Evolutionary conservation across 2,888 invertebrate genomes (phyloP).

Genomic region (Synanthedon myopaeformis): DNA sequence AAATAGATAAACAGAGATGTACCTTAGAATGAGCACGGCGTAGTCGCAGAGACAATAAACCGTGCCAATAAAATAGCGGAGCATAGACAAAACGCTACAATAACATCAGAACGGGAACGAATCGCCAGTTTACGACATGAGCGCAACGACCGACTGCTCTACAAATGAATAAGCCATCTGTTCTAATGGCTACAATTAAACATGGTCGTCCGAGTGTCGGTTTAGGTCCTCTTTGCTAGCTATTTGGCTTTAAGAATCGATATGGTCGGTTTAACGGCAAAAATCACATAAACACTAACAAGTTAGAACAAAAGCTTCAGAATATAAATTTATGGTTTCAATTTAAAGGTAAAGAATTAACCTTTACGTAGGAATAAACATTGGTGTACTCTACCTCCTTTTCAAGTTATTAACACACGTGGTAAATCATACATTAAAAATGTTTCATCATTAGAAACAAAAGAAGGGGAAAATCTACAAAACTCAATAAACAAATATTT

Average conservation of each 20-base stretch:
- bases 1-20: conserved; percentile 39
- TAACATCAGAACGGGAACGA: conserved; percentile 69
- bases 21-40: conserved; percentile 34
- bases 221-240: conserved; percentile 36
- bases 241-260: conserved; percentile 44
- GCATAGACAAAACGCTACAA: conserved; percentile 71
- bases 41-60: conserved; percentile 54
- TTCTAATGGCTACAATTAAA: conserved; percentile 69
- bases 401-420: too few relatives aligned
- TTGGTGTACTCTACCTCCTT: too few relatives aligned
- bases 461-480: too few relatives aligned
- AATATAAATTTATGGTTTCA: too few relatives aligned
- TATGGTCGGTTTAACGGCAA: conserved; percentile 2
- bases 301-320: too few relatives aligned
- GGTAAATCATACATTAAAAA: too few relatives aligned
- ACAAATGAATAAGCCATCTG: conserved; percentile 72
- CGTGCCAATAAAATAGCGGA: conserved; percentile 61
- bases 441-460: too few relatives aligned
- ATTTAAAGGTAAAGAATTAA: too few relatives aligned
- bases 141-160: conserved; percentile 66
- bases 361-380: too few relatives aligned
- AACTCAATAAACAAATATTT: too few relatives aligned
- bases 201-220: conserved; percentile 47
- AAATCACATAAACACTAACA: background rate
- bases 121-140: conserved; percentile 68